Percentiles rank a stretch among this genome's conserved stretches.
Conservation (phyloP, 2,888 invertebrate species). For the Mimumesa dahlbomi region DNA sequence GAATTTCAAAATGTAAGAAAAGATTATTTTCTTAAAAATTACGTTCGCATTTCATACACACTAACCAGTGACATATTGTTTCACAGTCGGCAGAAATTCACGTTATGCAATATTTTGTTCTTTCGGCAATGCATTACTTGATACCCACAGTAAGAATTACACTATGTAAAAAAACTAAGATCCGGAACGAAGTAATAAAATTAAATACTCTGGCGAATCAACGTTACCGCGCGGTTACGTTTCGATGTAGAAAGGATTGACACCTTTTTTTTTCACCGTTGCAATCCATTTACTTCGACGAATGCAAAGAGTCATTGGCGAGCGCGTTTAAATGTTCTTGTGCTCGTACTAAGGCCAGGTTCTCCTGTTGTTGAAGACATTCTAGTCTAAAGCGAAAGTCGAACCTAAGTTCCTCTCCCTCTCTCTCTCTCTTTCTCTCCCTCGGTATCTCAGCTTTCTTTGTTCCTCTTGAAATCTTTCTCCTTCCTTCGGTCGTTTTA, state of each 20-base stretch:
- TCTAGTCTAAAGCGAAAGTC: constrained; percentile 59
- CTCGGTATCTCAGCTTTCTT: constrained; percentile 12
- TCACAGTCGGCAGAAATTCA: too few species aligned
- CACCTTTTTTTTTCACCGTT: constrained; percentile 26
- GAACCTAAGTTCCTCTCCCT: constrained; percentile 27
- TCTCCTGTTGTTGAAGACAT: constrained; percentile 47
- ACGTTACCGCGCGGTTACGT: not conserved
- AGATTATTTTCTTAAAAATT: too few species aligned
- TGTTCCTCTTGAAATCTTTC: constrained; percentile 1
- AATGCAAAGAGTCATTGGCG: constrained; percentile 41
- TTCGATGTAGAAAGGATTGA: constrained; percentile 34
- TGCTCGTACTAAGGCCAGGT: constrained; percentile 45
- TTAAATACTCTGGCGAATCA: not conserved
- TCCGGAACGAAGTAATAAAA: not conserved
- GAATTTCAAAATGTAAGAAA: too few species aligned
- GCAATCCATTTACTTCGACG: constrained; percentile 44
- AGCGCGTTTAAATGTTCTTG: constrained; percentile 1
- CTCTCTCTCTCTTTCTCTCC: constrained; percentile 14
- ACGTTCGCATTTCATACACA: too few species aligned
- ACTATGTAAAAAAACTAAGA: too few species aligned
- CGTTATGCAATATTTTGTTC: too few species aligned
- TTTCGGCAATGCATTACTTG: too few species aligned
- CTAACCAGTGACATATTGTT: too few species aligned
- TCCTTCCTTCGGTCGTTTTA: not conserved
- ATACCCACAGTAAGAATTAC: too few species aligned